Percentiles rank a stretch among this genome's conserved stretches.
Evolutionary conservation across 2,113 vertebrate genomes (phyloP).

Genomic region (Tragelaphus scriptus): DNA sequence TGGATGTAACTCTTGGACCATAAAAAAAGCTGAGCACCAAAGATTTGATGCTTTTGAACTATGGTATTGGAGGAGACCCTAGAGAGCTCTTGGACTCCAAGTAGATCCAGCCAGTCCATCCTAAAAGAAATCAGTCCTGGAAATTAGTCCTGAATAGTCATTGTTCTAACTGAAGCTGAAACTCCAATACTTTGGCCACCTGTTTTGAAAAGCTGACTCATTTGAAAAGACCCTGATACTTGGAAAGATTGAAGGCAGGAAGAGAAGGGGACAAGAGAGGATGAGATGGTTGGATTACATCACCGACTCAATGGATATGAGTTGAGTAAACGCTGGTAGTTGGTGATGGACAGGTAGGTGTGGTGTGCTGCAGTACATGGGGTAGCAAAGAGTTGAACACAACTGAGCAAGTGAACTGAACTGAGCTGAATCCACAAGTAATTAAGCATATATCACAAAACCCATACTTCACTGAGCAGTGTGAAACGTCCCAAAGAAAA

Average conservation of each 20-base stretch:
- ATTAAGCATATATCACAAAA: neutral
- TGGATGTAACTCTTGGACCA: neutral
- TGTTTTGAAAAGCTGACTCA: neutral
- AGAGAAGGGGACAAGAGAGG: neutral
- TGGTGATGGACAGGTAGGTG: neutral
- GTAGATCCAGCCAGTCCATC: neutral
- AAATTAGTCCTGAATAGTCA: neutral
- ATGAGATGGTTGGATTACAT: neutral
- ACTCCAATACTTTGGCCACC: neutral
- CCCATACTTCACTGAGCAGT: neutral
- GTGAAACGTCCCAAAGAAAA: neutral
- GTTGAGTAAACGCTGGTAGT: neutral
- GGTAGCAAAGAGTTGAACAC: neutral
- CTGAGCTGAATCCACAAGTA: neutral
- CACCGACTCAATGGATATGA: neutral
- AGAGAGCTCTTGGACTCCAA: neutral
- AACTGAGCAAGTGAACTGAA: neutral
- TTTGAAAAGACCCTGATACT: neutral
- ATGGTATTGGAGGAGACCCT: neutral
- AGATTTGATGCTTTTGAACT: neutral
- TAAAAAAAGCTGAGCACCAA: neutral
- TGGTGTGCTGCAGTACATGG: neutral
- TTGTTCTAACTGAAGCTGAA: neutral
- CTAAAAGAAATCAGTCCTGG: neutral
- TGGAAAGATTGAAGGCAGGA: neutral